Evolutionary conservation across 23 tunicate genomes (phyloP), one percentile per base, ranked within the genome.

Genomic region (Oikopleura dioica): DNA sequence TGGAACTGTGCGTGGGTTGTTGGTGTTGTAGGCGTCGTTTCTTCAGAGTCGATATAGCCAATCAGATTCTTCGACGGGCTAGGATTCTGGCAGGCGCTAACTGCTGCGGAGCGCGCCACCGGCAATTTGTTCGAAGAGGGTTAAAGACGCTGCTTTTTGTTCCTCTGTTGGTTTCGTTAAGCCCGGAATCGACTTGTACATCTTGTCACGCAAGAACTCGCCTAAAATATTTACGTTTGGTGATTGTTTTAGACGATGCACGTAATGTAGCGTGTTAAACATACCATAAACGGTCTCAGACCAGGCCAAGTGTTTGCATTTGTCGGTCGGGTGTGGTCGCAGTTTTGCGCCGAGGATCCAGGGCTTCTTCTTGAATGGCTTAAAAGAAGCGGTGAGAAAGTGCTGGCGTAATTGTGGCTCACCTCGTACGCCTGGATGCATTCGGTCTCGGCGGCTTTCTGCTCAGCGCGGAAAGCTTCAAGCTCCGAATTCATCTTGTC

Each of bases 331-430:
- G 36, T 85, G 87, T 12, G 79, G 86, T 35, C 83, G 82, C 0
- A 91, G 79, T 80, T 85, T 91, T 35, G 97, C 97, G 21, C 97
- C 97, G 58, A 91, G 76, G n/a, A 91, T 85, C 97, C 97, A 91
- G 0, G 97, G 97, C 79, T 91, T 91, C 84, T 85, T 91, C 69
- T 91, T 91, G 35, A 91, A 82, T 1, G 97, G 97, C 69, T 63
- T 12, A 63, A 28, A 63, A 63, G 33, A 63, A 2, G 33, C 30
- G 55, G 16, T 44, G 16, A 44, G 9, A 44, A 44, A 16, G 16
- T 9, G 9, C 16, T 44, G 9, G 9, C 16, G 9, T 44, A 16
- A 31, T 63, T 63, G 2, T 2, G 26, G 72, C 5, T 23, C 26
- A 63, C 72, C 72, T 91, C 92, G 44, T 91, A 91, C 1, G 92